These are phyloP conservation scores for Ostrea edulis DNA, from an alignment of 1,140 invertebrate genomes.

Conservation along the genomic window DNA sequence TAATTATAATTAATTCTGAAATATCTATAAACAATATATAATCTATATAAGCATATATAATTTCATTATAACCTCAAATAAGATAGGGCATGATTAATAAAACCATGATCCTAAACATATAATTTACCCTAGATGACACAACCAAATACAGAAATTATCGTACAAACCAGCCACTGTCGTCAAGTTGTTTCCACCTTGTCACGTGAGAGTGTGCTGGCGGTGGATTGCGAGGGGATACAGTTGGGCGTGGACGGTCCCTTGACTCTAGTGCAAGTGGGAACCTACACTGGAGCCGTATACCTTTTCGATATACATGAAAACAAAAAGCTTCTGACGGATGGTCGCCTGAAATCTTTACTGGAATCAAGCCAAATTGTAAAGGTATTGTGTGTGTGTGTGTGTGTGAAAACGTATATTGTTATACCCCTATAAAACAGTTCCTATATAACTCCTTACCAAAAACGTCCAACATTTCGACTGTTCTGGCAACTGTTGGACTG, in stretches of 20 bases:
- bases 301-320: slow-evolving; percentile 93
- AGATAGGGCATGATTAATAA: not conserved
- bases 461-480: no score
- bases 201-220: slow-evolving; percentile 25
- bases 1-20: no score
- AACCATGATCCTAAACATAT: not conserved
- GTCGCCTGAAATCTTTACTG: slow-evolving; percentile 89
- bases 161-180: not conserved
- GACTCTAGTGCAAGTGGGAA: slow-evolving; percentile 92
- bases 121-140: not conserved
- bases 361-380: slow-evolving; percentile 92
- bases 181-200: slow-evolving; percentile 13
- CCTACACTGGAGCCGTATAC: slow-evolving; percentile 83
- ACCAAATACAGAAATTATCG: not conserved
- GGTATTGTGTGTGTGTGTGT: slow-evolving; percentile 79
- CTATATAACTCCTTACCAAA: no score
- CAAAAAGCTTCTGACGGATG: slow-evolving; percentile 84
- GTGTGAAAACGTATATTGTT: no score
- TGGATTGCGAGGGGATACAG: slow-evolving; percentile 47
- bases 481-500: no score
- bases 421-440: no score
- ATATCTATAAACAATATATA: no score
- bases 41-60: no score
- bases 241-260: slow-evolving; percentile 75
- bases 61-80: no score